A percentile compares a stretch with the other conserved stretches of the same genome.
Evolutionary conservation across 1,140 invertebrate species (phyloP).

Genomic region (Varroa destructor): DNA sequence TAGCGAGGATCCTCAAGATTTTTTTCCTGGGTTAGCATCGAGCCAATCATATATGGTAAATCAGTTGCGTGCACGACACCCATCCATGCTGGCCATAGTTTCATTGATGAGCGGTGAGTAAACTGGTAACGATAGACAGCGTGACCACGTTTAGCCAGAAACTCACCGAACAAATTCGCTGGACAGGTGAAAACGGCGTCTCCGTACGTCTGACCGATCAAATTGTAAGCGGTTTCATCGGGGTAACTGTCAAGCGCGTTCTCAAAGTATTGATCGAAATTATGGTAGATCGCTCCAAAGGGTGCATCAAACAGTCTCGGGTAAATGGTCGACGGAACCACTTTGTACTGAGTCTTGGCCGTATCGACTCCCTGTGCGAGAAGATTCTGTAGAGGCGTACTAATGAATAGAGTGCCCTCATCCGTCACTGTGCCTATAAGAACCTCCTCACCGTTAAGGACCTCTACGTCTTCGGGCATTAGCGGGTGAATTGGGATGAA

Average conservation of each 20-base stretch:
- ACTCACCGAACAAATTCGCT: slow-evolving; percentile 12
- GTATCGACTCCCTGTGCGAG: slow-evolving; percentile 16
- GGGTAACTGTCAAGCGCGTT: slow-evolving; percentile 11
- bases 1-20: slow-evolving; percentile 20
- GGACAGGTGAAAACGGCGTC: slow-evolving; percentile 25
- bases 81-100: slow-evolving; percentile 26
- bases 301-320: slow-evolving; percentile 18
- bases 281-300: slow-evolving; percentile 10
- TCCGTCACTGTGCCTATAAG: slow-evolving; percentile 15
- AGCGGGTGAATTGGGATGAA: slow-evolving; percentile 19
- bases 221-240: slow-evolving; percentile 4
- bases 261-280: slow-evolving; percentile 25
- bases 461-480: slow-evolving; percentile 23
- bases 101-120: slow-evolving; percentile 4
- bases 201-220: slow-evolving; percentile 22
- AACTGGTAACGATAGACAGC: slow-evolving; percentile 8
- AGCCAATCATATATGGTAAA: slow-evolving; percentile 21
- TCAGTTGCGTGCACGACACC: slow-evolving; percentile 8
- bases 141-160: slow-evolving; percentile 6
- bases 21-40: slow-evolving; percentile 2
- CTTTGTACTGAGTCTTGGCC: slow-evolving; percentile 18
- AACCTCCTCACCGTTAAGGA: slow-evolving; percentile 12
- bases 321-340: slow-evolving; percentile 18
- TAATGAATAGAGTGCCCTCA: slow-evolving; percentile 24
- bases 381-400: slow-evolving; percentile 9